Conservation (phyloP, 2,888 invertebrate genomes). For the Cheilosia grossa region DNA sequence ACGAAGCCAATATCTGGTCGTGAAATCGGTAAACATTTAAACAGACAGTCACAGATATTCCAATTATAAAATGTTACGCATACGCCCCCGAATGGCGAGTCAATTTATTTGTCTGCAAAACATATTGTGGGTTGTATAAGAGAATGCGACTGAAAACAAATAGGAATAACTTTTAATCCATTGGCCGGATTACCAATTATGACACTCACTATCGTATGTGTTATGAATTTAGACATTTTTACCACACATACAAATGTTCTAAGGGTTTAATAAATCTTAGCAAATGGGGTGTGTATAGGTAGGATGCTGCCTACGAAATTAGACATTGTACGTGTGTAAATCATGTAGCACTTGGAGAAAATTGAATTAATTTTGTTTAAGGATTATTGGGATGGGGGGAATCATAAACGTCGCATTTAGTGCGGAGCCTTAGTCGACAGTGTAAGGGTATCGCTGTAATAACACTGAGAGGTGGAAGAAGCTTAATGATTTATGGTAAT, state of each 20-base stretch:
- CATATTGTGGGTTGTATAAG: neutral
- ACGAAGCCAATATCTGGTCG: too few species aligned
- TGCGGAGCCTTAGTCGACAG: too few species aligned
- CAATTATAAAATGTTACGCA: constrained; percentile 15
- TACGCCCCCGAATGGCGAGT: constrained; percentile 40
- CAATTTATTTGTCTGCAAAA: neutral
- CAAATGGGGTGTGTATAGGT: neutral
- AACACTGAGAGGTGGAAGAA: too few species aligned
- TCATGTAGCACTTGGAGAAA: neutral
- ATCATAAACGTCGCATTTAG: too few species aligned
- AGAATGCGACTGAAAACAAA: neutral
- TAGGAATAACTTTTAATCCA: constrained; percentile 19
- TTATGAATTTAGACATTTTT: neutral
- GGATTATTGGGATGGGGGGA: neutral
- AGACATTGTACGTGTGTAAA: neutral
- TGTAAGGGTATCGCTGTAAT: too few species aligned
- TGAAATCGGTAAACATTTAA: too few species aligned
- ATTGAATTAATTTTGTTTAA: neutral
- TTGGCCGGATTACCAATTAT: neutral
- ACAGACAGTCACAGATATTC: too few species aligned
- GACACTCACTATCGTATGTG: neutral
- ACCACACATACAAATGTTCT: neutral
- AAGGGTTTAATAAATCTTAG: constrained; percentile 13
- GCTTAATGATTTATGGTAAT: too few species aligned
- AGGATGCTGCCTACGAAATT: neutral